These are phyloP conservation scores for Cryptomyrus ogoouensis DNA, from an alignment of 2,113 vertebrate genomes.

Conservation along the genomic window DNA sequence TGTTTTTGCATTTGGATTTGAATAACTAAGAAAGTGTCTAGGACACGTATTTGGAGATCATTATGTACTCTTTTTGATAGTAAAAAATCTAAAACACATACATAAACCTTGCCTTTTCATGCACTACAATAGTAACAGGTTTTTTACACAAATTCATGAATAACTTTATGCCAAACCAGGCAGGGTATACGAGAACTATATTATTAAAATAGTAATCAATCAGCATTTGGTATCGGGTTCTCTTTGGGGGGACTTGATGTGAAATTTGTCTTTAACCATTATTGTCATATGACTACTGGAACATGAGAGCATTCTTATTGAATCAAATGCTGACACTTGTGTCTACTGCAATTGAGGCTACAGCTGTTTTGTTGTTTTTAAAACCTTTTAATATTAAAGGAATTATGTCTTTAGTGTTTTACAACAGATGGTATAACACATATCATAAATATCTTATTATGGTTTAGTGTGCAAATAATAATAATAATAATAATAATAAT, in stretches of 20 bases:
- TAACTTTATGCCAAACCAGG: not conserved
- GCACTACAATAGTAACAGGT: not conserved
- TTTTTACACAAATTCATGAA: not conserved
- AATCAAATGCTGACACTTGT: not conserved
- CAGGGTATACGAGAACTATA: not conserved
- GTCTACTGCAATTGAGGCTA: not conserved
- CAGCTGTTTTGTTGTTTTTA: not conserved
- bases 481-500: not conserved
- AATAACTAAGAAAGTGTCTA: not conserved
- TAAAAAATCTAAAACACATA: not conserved
- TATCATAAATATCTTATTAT: not conserved
- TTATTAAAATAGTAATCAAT: not conserved
- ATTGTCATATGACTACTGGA: not conserved
- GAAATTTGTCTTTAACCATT: not conserved
- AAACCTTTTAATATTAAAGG: not conserved
- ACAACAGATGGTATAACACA: not conserved
- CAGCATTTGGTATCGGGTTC: not conserved
- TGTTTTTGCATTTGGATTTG: conserved; percentile 5
- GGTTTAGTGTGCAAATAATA: not conserved
- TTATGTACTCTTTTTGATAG: not conserved
- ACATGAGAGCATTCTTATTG: not conserved
- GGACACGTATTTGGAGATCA: not conserved
- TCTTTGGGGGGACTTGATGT: not conserved
- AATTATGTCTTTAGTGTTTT: not conserved
- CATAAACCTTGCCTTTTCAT: not conserved